Percentiles rank a stretch among this genome's conserved stretches.
Evolutionary conservation across 2,113 vertebrate genomes (phyloP).

Genomic region (Labeo catla): DNA sequence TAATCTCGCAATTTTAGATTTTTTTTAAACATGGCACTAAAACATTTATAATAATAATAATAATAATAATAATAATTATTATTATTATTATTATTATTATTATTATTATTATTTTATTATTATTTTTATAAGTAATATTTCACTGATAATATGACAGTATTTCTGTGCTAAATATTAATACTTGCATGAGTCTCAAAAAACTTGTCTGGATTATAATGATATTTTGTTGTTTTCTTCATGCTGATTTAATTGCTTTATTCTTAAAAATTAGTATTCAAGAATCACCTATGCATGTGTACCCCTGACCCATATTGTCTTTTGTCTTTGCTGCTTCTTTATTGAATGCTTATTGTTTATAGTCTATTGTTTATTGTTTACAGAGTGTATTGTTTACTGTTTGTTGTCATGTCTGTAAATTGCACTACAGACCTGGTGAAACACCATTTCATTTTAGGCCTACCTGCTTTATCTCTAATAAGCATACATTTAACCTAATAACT

Average conservation of each 20-base stretch:
- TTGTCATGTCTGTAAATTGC: neutral
- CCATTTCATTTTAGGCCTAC: neutral
- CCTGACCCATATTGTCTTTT: neutral
- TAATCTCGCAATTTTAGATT: no score
- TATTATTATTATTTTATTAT: no score
- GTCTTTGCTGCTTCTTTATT: neutral
- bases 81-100: no score
- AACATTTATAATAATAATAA: no score
- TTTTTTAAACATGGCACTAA: no score
- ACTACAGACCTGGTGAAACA: neutral
- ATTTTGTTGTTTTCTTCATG: neutral
- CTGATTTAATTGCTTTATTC: neutral
- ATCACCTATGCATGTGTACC: neutral
- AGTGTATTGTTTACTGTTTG: neutral
- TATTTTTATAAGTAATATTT: neutral
- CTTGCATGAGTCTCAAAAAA: neutral
- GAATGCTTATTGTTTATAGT: neutral
- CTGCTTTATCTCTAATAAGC: neutral
- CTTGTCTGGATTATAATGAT: no score
- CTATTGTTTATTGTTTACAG: slow-evolving; percentile 12
- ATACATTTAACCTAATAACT: neutral
- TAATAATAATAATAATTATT: no score
- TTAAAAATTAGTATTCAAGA: neutral
- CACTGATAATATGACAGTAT: neutral
- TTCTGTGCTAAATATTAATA: neutral